Evolutionary conservation across 2,797 vertebrate genomes (phyloP).

Genomic region (Falco cherrug): DNA sequence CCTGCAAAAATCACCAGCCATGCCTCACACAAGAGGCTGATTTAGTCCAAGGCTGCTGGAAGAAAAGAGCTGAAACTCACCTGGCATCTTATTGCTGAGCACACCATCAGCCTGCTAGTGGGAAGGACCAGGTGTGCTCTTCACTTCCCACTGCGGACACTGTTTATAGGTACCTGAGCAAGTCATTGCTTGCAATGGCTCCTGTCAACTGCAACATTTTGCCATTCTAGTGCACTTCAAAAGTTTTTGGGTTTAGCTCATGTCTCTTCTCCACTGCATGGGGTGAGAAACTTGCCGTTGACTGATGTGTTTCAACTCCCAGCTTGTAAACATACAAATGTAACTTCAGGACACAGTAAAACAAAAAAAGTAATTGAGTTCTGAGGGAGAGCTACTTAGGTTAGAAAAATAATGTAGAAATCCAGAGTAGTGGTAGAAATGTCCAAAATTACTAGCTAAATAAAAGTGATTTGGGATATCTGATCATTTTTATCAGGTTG

Average conservation of each 20-base stretch:
- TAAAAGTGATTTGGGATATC: background rate
- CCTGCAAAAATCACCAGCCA: background rate
- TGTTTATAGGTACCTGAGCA: background rate
- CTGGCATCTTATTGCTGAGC: background rate
- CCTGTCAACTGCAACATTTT: background rate
- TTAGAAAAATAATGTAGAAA: constrained; percentile 3
- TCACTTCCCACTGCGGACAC: background rate
- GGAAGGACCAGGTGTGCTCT: background rate
- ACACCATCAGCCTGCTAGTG: accelerated
- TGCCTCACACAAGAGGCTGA: background rate
- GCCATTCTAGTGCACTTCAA: background rate
- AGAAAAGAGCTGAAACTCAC: background rate
- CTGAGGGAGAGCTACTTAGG: background rate
- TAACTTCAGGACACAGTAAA: background rate
- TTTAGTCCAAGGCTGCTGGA: background rate
- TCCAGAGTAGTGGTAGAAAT: background rate
- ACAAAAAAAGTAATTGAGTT: background rate
- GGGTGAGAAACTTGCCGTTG: background rate
- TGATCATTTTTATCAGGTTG: constrained; percentile 24
- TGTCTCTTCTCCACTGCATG: background rate
- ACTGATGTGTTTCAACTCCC: background rate
- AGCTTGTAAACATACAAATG: background rate
- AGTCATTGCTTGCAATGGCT: background rate
- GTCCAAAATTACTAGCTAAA: background rate
- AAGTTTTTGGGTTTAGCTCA: background rate